A percentile compares a stretch with the other conserved stretches of the same genome.
Evolutionary conservation across 2,113 vertebrate genomes (phyloP).

Genomic region (Corapipo altera): DNA sequence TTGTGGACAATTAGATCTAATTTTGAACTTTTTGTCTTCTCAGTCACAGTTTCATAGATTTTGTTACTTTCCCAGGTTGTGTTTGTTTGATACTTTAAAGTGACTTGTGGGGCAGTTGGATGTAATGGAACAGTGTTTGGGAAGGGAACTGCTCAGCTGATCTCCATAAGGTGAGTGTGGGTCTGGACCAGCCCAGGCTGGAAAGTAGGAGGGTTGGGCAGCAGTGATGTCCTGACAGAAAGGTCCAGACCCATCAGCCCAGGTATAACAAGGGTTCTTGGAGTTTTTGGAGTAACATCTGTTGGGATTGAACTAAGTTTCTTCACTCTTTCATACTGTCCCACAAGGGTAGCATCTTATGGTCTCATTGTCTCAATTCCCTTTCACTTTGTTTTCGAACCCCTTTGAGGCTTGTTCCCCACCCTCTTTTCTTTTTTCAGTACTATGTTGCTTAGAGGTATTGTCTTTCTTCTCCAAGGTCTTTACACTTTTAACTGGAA

Average conservation of each 20-base stretch:
- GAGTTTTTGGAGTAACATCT: neutral
- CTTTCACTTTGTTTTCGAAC: neutral
- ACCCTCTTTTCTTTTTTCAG: neutral
- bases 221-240: neutral
- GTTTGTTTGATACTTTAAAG: neutral
- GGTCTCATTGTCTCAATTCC: neutral
- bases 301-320: neutral
- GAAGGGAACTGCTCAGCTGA: neutral
- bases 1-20: constrained; percentile 45
- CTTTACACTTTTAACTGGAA: neutral
- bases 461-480: neutral
- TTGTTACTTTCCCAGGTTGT: neutral
- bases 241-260: neutral
- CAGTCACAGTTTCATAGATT: neutral
- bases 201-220: neutral
- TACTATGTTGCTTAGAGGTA: neutral
- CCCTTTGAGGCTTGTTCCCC: neutral
- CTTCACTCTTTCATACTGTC: neutral
- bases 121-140: neutral
- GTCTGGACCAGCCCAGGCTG: neutral
- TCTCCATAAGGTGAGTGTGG: neutral
- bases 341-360: neutral
- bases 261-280: neutral
- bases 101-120: neutral
- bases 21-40: constrained; percentile 7